These are phyloP conservation scores for Melanchra persicariae DNA, from an alignment of 2,888 invertebrate genomes.

Conservation along the genomic window DNA sequence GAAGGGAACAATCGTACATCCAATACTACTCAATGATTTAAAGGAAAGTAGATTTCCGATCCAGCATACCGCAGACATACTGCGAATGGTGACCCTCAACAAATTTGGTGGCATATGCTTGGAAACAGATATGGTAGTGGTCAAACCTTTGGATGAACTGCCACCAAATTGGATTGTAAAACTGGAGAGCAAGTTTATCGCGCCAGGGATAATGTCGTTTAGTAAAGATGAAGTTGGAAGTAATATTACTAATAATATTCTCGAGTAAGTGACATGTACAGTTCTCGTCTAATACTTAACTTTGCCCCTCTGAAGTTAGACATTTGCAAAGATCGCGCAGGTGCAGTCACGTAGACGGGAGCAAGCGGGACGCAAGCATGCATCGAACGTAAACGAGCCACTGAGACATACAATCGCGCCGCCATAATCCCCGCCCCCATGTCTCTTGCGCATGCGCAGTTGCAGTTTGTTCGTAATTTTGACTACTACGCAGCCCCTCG, in stretches of 20 bases:
- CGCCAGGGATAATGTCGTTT: slow-evolving; percentile 79
- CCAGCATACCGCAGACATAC: slow-evolving; percentile 91
- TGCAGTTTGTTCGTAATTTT: no score
- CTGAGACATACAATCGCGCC: no score
- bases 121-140: slow-evolving; percentile 93
- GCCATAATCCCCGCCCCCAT: no score
- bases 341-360: no score
- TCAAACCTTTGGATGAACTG: slow-evolving; percentile 82
- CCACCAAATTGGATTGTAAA: slow-evolving; percentile 88
- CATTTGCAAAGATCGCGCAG: no score
- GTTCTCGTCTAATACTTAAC: no score
- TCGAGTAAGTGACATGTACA: slow-evolving; percentile 32
- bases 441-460: no score
- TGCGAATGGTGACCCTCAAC: slow-evolving; percentile 92
- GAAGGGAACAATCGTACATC: slow-evolving; percentile 41
- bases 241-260: slow-evolving; percentile 33
- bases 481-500: no score
- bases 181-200: slow-evolving; percentile 21
- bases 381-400: no score
- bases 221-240: slow-evolving; percentile 51
- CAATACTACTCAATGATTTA: slow-evolving; percentile 31
- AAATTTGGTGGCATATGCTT: slow-evolving; percentile 94
- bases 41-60: slow-evolving; percentile 35
- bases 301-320: no score
- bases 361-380: no score